These are phyloP conservation scores for Xylota segnis DNA, from an alignment of 2,888 invertebrate genomes.

Conservation along the genomic window DNA sequence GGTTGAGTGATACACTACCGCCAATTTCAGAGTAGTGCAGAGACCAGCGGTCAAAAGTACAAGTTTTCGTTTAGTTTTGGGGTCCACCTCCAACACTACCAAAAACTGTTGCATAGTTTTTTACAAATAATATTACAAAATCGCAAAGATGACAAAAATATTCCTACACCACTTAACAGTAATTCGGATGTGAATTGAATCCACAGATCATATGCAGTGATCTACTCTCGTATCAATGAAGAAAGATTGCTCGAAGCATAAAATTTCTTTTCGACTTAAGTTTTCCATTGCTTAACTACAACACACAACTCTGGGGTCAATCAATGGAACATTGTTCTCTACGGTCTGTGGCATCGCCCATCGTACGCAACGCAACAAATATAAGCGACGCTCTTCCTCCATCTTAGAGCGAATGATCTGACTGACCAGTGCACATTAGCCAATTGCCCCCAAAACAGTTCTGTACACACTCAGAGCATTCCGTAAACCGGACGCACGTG, in stretches of 20 bases:
- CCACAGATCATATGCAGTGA: neutral
- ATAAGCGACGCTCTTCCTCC: conserved; percentile 22
- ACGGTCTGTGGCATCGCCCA: conserved; percentile 37
- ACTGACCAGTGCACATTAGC: conserved; percentile 26
- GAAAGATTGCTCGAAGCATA: conserved; percentile 68
- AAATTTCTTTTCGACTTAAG: conserved; percentile 74
- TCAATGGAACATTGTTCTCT: conserved; percentile 76
- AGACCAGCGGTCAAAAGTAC: too few species aligned
- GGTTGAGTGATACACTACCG: too few species aligned
- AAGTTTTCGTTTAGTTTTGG: too few species aligned
- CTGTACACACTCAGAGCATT: neutral
- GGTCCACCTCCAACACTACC: too few species aligned
- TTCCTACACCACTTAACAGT: neutral
- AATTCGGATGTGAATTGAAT: neutral
- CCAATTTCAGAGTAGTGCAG: too few species aligned
- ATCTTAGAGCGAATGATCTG: neutral
- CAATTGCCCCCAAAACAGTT: conserved; percentile 29
- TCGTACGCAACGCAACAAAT: conserved; percentile 10
- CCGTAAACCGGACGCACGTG: conserved; percentile 77
- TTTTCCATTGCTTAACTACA: neutral
- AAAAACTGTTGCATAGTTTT: too few species aligned
- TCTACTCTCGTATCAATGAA: conserved; percentile 56
- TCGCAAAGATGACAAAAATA: too few species aligned
- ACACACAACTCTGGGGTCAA: conserved; percentile 56
- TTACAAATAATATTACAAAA: too few species aligned